Percentiles rank a stretch among this genome's conserved stretches.
Conservation (phyloP, 2,113 vertebrate genomes). For the Lepidothrix coronata region DNA sequence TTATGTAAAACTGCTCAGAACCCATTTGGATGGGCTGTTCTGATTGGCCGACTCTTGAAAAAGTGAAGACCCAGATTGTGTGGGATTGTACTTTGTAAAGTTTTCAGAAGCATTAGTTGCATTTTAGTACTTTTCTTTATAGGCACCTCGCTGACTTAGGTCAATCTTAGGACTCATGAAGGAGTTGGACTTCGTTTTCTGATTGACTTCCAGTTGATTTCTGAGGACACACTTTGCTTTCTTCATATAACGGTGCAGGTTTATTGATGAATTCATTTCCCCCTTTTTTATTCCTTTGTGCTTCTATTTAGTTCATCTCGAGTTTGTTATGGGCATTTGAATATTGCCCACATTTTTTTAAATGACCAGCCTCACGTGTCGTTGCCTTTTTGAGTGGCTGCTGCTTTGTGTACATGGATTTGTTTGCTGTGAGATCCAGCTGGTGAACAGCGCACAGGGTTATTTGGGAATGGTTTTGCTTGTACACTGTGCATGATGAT, state of each 20-base stretch:
- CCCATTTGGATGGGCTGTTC: background rate
- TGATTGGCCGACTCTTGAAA: background rate
- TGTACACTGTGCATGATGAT: background rate
- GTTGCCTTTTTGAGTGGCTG: background rate
- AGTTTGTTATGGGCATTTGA: background rate
- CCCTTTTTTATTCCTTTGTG: background rate
- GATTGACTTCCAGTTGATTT: background rate
- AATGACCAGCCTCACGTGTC: accelerated
- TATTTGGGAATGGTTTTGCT: background rate
- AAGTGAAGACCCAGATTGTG: background rate
- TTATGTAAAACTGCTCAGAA: background rate
- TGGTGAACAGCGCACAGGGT: accelerated
- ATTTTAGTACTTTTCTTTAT: background rate
- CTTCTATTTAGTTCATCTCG: background rate
- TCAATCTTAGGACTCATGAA: background rate
- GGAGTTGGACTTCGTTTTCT: background rate
- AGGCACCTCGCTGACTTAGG: background rate
- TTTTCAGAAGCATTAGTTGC: background rate
- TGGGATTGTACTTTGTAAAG: background rate
- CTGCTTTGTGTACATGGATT: background rate
- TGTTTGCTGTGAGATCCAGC: background rate
- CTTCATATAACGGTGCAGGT: background rate
- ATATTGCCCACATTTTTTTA: background rate
- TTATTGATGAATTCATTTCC: background rate
- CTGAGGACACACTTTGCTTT: background rate